Base-by-base conservation (phyloP, 2,113 vertebrate genomes). In the Thamnophis sirtalis region DNA sequence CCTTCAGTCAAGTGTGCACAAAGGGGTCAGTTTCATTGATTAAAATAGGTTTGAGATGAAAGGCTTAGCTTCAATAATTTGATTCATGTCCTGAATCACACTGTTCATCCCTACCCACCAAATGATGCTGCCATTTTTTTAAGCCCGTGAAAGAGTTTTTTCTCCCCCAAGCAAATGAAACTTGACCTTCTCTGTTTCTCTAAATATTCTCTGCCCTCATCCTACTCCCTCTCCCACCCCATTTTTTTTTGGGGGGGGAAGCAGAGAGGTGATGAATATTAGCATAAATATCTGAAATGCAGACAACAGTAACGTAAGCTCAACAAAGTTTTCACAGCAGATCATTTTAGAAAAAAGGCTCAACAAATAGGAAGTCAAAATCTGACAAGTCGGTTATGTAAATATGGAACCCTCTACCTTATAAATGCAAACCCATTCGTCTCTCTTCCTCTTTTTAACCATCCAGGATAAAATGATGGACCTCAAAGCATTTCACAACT, bases 401-500 rank as follows among this genome's bases (percentile, higher is more conserved):
- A 96, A 93, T 95, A 94, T 87, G 94, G 92, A 96, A 89, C 89
- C 93, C 93, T 51, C 21, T 26, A 87, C 86, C 60, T 89, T 53
- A 53, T 88, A 2, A 38, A 21, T 86, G 89, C 80, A 50, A 13
- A 94, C 95, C 93, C 22, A 43, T 2, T 0, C 0, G 7, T 19
- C 7, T 68, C 49, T 26, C 3, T 17, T 10, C 50, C 26, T 48
- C 24, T 50, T 49, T 87, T 22, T 88, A 26, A 28, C 87, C 88
- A 85, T 19, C 60, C 58, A 92, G 84, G 94, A 88, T 95, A 89
- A 95, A 96, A 96, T 91, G 92, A 94, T 85, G 87, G 22, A 93
- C 93, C 95, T 95, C 55, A 60, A 93, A 95, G 96, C 86, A 95
- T 94, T 95, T 97, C 93, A 93, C 94, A 97, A 97, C 95, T 94